phyloP scores from a whole-genome alignment of 2,888 invertebrate species.

The Phengaris alcon region DNA sequence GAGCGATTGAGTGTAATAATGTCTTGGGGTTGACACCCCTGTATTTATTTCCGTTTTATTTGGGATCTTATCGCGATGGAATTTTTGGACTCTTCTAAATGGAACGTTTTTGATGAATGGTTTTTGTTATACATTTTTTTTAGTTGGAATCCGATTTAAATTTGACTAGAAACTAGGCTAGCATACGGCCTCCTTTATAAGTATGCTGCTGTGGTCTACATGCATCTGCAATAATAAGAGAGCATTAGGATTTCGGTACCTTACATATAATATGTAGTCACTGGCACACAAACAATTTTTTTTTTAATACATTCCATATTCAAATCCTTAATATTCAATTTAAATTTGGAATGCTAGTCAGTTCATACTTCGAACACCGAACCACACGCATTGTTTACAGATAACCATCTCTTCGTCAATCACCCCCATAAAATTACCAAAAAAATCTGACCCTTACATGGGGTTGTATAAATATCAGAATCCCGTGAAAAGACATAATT shows the following conservation, averaged over 20 bases:
- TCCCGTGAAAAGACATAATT: conserved; percentile 40
- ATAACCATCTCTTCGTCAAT: conserved; percentile 69
- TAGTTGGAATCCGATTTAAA: no score
- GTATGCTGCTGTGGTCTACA: no score
- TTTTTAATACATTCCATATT: not conserved
- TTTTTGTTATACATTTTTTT: no score
- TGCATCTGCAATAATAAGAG: no score
- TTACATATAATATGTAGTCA: no score
- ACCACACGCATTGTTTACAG: conserved; percentile 69
- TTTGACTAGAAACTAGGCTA: no score
- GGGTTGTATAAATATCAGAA: conserved; percentile 29
- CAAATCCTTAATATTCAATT: conserved; percentile 20
- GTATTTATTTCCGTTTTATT: conserved; percentile 6
- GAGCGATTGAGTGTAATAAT: conserved; percentile 15
- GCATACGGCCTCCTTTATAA: no score
- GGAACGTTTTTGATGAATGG: not conserved
- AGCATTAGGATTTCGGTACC: no score
- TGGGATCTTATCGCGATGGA: not conserved
- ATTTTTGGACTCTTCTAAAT: not conserved
- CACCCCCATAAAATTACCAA: conserved; percentile 44
- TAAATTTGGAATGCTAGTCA: conserved; percentile 35
- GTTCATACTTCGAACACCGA: conserved; percentile 50
- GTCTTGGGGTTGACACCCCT: conserved; percentile 14
- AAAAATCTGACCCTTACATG: conserved; percentile 30
- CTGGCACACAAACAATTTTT: conserved; percentile 1